Evolutionary conservation across 2,888 invertebrate species (phyloP), one percentile per base, ranked within the genome.

Genomic region (Tachina grossa): DNA sequence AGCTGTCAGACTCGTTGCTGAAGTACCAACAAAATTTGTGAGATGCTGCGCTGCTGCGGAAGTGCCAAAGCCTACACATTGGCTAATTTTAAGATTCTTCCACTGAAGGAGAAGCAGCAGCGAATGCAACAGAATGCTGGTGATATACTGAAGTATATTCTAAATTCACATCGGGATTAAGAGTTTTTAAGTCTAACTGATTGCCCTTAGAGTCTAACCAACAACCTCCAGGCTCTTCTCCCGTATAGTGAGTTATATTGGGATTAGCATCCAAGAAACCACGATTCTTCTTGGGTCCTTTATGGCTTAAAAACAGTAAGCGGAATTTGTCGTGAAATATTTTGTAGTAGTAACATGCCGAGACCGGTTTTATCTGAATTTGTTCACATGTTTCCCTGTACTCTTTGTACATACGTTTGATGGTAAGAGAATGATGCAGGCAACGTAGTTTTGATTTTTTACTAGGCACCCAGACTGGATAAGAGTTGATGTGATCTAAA

Each of bases 401-500:
- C 19, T 88, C 88, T 6, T 81, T 76, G 81, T 87, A 87, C 88
- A 88, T 84, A 13, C 85, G 77, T 39, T 84, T 86, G n/a, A 88
- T 88, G n/a, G 86, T 85, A 63, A 88, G 71, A 2, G 88, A 84
- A 61, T 87, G 85, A 69, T 88, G 88, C 11, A 88, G 69, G 51
- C 77, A 88, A 13, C 87, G 84, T 22, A 87, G 81, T 59, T 88
- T 88, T 14, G 84, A 84, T 19, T 75, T 86, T 77, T 88, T 88
- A 61, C 84, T 87, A 9, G 88, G 88, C 55, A 85, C 80, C 88
- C 88, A 88, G 14, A 88, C 85, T 3, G 88, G 88, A 74, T 87
- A 88, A 41, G 88, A 87, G 10, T 86, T 87, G 13, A 88, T 88
- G 59, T 88, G 87, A 31, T 84, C 84, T 47, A 86, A 82, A 49